phyloP scores from a whole-genome alignment of 1,140 invertebrate species.

The Heliconius hewitsoni region DNA sequence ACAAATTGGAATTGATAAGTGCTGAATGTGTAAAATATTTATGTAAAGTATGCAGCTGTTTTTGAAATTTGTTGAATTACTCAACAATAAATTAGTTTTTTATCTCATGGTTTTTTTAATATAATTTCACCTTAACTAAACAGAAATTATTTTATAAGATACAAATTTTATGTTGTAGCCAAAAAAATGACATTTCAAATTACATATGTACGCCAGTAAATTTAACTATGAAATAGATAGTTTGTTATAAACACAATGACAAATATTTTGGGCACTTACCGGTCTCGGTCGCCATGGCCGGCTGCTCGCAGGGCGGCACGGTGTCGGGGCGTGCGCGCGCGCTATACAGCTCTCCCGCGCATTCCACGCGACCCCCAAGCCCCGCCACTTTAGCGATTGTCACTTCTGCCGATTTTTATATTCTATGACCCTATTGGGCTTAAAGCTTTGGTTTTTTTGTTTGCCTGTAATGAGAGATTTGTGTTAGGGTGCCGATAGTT shows the following conservation, averaged over 20 bases:
- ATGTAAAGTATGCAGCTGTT: neutral
- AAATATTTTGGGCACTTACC: constrained; percentile 56
- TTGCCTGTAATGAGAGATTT: constrained; percentile 44
- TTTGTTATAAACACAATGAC: constrained; percentile 11
- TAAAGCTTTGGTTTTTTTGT: constrained; percentile 41
- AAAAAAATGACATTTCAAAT: neutral
- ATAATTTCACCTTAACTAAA: neutral
- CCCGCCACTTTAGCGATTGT: constrained; percentile 68
- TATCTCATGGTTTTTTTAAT: neutral
- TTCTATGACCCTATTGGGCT: constrained; percentile 25
- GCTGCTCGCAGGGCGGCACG: constrained; percentile 76
- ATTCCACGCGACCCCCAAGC: constrained; percentile 67
- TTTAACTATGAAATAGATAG: no score
- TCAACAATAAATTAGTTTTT: neutral
- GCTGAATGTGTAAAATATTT: constrained; percentile 6
- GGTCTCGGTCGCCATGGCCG: constrained; percentile 79
- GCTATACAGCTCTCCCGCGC: constrained; percentile 72
- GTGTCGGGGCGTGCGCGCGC: constrained; percentile 69
- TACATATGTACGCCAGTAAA: neutral
- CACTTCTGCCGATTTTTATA: constrained; percentile 45
- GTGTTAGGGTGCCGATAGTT: constrained; percentile 21
- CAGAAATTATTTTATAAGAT: neutral
- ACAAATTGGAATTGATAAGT: constrained; percentile 1
- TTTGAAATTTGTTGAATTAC: neutral
- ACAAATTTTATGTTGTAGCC: neutral